Evolutionary conservation across 92 coral and sea anemone species (phyloP).

Genomic region (Siderastrea radians): DNA sequence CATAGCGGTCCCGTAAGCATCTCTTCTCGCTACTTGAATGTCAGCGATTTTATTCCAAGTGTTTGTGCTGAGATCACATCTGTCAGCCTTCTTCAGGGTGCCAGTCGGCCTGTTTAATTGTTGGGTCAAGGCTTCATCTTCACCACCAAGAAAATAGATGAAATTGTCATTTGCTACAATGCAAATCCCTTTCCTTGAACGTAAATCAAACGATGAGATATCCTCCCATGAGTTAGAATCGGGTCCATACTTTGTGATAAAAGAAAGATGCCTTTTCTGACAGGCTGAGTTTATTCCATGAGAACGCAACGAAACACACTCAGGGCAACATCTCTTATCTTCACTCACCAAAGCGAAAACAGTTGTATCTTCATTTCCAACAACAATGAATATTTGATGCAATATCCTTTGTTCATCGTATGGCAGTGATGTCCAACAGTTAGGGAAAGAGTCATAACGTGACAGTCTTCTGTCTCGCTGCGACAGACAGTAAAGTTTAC

Average conservation of each 20-base stretch:
- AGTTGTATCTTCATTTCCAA: neutral
- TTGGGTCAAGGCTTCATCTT: too few relatives aligned
- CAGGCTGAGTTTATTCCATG: neutral
- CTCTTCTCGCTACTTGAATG: too few relatives aligned
- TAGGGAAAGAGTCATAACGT: neutral
- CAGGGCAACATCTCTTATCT: neutral
- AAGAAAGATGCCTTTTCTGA: neutral
- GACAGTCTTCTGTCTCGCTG: neutral
- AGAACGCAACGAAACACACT: neutral
- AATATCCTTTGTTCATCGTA: neutral
- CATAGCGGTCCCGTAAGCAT: too few relatives aligned
- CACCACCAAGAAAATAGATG: too few relatives aligned
- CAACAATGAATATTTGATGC: neutral
- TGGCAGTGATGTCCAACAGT: neutral
- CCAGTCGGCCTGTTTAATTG: too few relatives aligned
- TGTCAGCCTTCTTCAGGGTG: too few relatives aligned
- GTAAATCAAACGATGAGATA: too few relatives aligned
- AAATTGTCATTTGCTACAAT: too few relatives aligned
- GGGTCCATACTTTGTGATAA: neutral
- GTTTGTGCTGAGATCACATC: too few relatives aligned
- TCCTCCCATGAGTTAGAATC: too few relatives aligned
- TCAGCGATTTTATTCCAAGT: too few relatives aligned
- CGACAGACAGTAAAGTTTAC: neutral
- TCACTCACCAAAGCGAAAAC: neutral
- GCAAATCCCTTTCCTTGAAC: too few relatives aligned